These are phyloP conservation scores for Lordiphosa mommai DNA, from an alignment of 1,140 invertebrate genomes.

Conservation along the genomic window DNA sequence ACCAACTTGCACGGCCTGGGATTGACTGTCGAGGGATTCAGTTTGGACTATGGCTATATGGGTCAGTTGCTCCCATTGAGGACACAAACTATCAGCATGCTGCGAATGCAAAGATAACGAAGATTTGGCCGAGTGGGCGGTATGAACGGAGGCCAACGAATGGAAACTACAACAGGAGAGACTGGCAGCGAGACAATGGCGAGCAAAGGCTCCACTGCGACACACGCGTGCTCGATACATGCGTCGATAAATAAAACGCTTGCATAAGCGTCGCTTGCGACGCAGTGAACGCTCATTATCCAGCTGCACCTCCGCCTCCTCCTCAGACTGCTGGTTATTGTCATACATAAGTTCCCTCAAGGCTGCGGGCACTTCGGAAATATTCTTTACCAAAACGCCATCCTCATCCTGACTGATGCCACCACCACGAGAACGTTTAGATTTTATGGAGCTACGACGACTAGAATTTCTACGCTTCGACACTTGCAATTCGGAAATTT, in stretches of 20 bases:
- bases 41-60: constrained; percentile 28
- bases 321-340: background rate
- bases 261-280: constrained; percentile 19
- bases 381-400: background rate
- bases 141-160: constrained; percentile 33
- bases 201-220: constrained; percentile 2
- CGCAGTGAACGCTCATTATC: background rate
- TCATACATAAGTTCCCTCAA: constrained; percentile 5
- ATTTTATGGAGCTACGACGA: background rate
- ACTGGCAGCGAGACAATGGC: background rate
- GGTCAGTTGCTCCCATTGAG: constrained; percentile 7
- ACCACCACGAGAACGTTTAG: background rate
- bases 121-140: constrained; percentile 13
- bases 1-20: constrained; percentile 16
- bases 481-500: too few relatives aligned
- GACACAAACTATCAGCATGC: constrained; percentile 13
- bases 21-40: background rate
- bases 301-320: background rate
- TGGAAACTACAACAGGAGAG: constrained; percentile 47
- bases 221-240: constrained; percentile 30
- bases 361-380: constrained; percentile 21
- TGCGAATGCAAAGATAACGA: constrained; percentile 4
- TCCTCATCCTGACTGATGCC: background rate
- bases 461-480: background rate
- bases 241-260: constrained; percentile 25